phyloP scores from a whole-genome alignment of 1,140 invertebrate species.

The Cataglyphis hispanica region DNA sequence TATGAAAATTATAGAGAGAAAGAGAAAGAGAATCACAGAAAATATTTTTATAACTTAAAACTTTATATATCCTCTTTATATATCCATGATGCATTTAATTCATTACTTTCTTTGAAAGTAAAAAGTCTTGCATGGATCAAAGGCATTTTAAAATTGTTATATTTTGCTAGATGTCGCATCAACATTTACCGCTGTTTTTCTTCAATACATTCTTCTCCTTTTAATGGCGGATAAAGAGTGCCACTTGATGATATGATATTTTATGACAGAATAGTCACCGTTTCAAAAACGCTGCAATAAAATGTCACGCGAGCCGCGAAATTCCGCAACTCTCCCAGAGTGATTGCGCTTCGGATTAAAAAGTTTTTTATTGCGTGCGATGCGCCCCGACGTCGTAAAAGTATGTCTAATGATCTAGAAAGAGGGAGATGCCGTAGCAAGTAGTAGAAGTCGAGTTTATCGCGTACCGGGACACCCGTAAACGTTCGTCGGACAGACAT shows the following conservation, averaged over 20 bases:
- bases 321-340: not conserved
- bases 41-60: not conserved
- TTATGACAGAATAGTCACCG: not conserved
- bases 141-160: not conserved
- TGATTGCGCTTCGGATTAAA: constrained; percentile 51
- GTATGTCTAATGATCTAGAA: constrained; percentile 57
- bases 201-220: constrained; percentile 34
- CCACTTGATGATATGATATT: constrained; percentile 6
- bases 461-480: constrained; percentile 38
- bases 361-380: constrained; percentile 57
- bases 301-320: constrained; percentile 11
- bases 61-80: not conserved
- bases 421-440: constrained; percentile 41
- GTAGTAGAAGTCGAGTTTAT: constrained; percentile 49
- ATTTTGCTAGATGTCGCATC: not conserved
- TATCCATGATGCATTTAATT: not conserved
- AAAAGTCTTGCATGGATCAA: not conserved
- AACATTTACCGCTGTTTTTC: constrained; percentile 6
- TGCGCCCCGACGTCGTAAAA: constrained; percentile 47
- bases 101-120: not conserved
- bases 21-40: too few relatives aligned
- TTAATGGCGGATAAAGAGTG: constrained; percentile 18
- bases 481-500: constrained; percentile 41
- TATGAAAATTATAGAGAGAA: too few relatives aligned
- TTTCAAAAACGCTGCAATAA: constrained; percentile 40